Conservation (phyloP, 1,140 invertebrate genomes). For the Thrips palmi region DNA sequence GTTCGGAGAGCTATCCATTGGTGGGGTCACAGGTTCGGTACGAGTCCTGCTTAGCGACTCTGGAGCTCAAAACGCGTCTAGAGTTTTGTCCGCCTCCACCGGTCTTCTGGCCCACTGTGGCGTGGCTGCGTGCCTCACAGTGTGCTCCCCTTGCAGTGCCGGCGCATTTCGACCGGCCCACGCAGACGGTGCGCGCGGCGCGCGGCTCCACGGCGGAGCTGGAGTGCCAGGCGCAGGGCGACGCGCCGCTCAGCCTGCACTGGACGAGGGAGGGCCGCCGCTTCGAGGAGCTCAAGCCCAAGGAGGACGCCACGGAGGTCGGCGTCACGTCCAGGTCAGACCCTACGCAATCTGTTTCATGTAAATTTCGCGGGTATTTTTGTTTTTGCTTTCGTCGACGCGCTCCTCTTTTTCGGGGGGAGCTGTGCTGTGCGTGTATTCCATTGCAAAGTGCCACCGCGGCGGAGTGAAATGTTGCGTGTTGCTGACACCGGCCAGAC, state of each 20-base stretch:
- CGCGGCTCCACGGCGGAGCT: slow-evolving; percentile 28
- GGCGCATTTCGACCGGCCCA: too few species aligned
- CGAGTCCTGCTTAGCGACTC: background rate
- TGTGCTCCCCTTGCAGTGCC: too few species aligned
- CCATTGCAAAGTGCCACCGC: too few species aligned
- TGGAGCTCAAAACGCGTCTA: background rate
- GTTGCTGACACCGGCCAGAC: too few species aligned
- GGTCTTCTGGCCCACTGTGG: background rate
- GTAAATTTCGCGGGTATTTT: too few species aligned
- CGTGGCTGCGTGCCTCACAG: slow-evolving; percentile 3
- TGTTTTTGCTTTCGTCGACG: too few species aligned
- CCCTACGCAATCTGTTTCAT: too few species aligned
- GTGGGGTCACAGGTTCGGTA: background rate
- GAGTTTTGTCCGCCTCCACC: background rate
- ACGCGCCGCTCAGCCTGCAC: slow-evolving; percentile 34
- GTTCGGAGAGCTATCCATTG: background rate
- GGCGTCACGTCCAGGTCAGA: background rate
- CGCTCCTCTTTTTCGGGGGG: too few species aligned
- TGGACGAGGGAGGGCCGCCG: slow-evolving; percentile 22
- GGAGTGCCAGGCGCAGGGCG: slow-evolving; percentile 37
- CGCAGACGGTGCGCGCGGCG: slow-evolving; percentile 23
- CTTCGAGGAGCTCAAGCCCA: slow-evolving; percentile 6
- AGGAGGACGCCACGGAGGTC: slow-evolving; percentile 6
- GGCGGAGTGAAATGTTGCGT: too few species aligned
- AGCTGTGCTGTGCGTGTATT: too few species aligned